Evolutionary conservation across 1,140 invertebrate species (phyloP).

Genomic region (Hermatobates lingyangjiaoensis): DNA sequence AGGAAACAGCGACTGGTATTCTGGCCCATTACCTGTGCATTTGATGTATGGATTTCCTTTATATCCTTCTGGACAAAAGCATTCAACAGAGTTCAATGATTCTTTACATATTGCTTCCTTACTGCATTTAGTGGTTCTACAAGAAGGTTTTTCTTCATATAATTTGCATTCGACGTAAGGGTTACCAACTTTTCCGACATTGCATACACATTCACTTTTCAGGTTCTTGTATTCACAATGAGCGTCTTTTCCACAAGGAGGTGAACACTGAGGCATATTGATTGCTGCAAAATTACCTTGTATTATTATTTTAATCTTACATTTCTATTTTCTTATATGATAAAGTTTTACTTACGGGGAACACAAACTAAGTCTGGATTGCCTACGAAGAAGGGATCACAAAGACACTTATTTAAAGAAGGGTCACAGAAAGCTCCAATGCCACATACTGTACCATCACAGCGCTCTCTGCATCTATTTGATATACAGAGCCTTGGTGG

Average conservation of each 20-base stretch:
- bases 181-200: conserved; percentile 65
- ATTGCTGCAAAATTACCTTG: conserved; percentile 51
- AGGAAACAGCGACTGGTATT: neutral
- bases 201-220: conserved; percentile 60
- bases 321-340: conserved; percentile 2
- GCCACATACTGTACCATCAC: conserved; percentile 63
- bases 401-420: conserved; percentile 61
- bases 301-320: too few relatives aligned
- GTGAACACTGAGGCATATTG: conserved; percentile 52
- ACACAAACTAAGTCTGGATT: conserved; percentile 76
- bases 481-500: conserved; percentile 61
- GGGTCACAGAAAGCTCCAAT: conserved; percentile 63
- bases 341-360: conserved; percentile 49
- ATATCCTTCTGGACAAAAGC: conserved; percentile 60
- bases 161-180: conserved; percentile 62
- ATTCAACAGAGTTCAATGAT: conserved; percentile 50
- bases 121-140: conserved; percentile 52
- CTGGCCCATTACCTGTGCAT: conserved; percentile 37
- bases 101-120: conserved; percentile 55
- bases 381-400: conserved; percentile 68
- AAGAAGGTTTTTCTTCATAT: conserved; percentile 45
- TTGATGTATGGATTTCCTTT: conserved; percentile 69
- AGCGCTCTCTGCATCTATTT: conserved; percentile 65
- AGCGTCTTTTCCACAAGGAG: conserved; percentile 59
- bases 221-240: conserved; percentile 64